phyloP scores from a whole-genome alignment of 2,888 invertebrate species.

The Platypus cylindrus region DNA sequence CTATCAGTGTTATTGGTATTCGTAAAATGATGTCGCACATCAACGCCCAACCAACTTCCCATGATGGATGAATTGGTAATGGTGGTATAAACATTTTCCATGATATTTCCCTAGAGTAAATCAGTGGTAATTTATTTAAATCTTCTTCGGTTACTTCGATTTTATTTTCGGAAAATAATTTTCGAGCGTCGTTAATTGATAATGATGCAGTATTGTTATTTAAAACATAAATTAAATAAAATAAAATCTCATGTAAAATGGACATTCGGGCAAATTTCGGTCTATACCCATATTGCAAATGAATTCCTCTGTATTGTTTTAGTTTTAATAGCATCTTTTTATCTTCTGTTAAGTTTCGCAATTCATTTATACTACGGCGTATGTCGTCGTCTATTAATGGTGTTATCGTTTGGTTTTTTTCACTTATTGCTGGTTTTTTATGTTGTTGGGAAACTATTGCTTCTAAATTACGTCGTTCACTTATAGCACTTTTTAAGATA shows the following conservation, averaged over 20 bases:
- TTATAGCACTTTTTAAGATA: too few relatives aligned
- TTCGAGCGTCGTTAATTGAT: conserved; percentile 23
- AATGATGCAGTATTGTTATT: conserved; percentile 17
- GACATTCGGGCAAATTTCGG: conserved; percentile 43
- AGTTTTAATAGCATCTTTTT: conserved; percentile 5
- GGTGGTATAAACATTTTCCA: conserved; percentile 67
- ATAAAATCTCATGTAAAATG: conserved; percentile 54
- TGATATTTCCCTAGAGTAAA: conserved; percentile 40
- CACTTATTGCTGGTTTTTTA: too few relatives aligned
- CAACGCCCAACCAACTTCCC: conserved; percentile 46
- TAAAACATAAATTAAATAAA: conserved; percentile 49
- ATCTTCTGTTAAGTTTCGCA: conserved; percentile 15
- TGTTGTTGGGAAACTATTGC: too few relatives aligned
- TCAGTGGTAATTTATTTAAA: conserved; percentile 34
- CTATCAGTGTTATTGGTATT: conserved; percentile 57
- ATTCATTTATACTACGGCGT: conserved; percentile 20
- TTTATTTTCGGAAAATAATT: conserved; percentile 3
- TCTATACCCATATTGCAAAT: conserved; percentile 18
- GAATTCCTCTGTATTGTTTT: conserved; percentile 23
- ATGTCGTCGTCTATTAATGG: conserved; percentile 18
- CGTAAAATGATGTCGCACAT: conserved; percentile 55
- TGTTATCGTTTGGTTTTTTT: too few relatives aligned
- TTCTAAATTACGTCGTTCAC: too few relatives aligned
- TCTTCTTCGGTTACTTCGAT: conserved; percentile 30
- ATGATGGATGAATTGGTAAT: conserved; percentile 44